Conservation (phyloP, 2,113 vertebrate species). For the Heptranchias perlo region DNA sequence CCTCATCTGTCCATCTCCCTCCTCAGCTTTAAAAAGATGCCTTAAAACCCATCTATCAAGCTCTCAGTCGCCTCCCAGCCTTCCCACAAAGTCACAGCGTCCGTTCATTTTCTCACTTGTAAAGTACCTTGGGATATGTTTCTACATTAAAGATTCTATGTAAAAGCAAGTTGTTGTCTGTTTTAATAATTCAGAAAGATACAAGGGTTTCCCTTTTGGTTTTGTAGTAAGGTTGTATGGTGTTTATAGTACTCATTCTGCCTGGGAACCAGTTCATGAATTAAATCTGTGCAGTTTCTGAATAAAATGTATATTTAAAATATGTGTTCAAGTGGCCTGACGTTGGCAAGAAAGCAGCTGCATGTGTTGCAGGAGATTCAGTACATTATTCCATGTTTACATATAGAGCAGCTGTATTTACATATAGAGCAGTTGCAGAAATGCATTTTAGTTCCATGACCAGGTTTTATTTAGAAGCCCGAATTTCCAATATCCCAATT, state of each 20-base stretch:
- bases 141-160: neutral
- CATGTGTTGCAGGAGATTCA: neutral
- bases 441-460: neutral
- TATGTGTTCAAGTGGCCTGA: neutral
- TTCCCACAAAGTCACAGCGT: neutral
- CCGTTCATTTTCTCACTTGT: neutral
- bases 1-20: neutral
- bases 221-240: neutral
- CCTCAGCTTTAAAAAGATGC: neutral
- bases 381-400: neutral
- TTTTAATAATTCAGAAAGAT: neutral
- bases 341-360: neutral
- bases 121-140: neutral
- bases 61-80: neutral
- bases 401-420: too few relatives aligned
- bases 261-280: neutral
- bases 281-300: neutral
- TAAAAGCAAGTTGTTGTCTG: neutral
- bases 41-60: neutral
- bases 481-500: neutral
- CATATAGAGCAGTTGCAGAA: neutral
- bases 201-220: neutral
- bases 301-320: neutral
- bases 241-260: neutral
- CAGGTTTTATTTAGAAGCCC: neutral